Percentiles rank a stretch among this genome's conserved stretches.
Conservation (phyloP, 37 sponge, comb jelly and placozoan species). For the Corticium candelabrum region DNA sequence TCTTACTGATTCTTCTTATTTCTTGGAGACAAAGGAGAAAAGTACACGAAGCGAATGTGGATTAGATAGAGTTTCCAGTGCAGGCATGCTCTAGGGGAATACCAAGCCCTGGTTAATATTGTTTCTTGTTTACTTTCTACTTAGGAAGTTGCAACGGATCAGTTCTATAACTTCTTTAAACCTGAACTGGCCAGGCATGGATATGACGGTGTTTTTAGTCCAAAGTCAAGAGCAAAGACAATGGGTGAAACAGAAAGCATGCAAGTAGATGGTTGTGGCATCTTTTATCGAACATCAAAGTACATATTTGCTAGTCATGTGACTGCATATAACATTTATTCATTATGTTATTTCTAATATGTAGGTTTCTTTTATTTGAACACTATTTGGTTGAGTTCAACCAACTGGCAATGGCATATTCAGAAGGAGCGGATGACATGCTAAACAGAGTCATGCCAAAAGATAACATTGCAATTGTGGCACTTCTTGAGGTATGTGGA, state of each 20-base stretch:
- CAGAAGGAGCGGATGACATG: slow-evolving; percentile 88
- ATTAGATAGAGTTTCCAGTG: too few relatives aligned
- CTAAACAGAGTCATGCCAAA: slow-evolving; percentile 87
- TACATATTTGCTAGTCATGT: too few relatives aligned
- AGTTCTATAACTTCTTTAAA: slow-evolving; percentile 79
- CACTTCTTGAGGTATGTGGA: slow-evolving; percentile 52
- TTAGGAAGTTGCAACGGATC: slow-evolving; percentile 94
- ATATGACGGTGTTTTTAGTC: slow-evolving; percentile 86
- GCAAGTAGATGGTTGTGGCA: slow-evolving; percentile 94
- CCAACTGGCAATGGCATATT: slow-evolving; percentile 81
- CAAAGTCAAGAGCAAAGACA: slow-evolving; percentile 89
- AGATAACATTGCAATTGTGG: slow-evolving; percentile 84
- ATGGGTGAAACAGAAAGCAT: slow-evolving; percentile 80
- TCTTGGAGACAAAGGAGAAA: too few relatives aligned
- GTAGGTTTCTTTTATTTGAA: slow-evolving; percentile 74
- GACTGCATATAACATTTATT: neutral
- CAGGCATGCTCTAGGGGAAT: too few relatives aligned
- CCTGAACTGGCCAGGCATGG: slow-evolving; percentile 63
- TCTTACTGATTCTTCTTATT: too few relatives aligned
- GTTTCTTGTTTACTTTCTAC: neutral
- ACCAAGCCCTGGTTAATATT: too few relatives aligned
- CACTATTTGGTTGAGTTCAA: slow-evolving; percentile 83
- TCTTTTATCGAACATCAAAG: slow-evolving; percentile 85
- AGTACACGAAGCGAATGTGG: too few relatives aligned
- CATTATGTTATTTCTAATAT: neutral